These are phyloP conservation scores for Myripristis jacobus DNA, from an alignment of 2,797 vertebrate genomes.

Conservation along the genomic window DNA sequence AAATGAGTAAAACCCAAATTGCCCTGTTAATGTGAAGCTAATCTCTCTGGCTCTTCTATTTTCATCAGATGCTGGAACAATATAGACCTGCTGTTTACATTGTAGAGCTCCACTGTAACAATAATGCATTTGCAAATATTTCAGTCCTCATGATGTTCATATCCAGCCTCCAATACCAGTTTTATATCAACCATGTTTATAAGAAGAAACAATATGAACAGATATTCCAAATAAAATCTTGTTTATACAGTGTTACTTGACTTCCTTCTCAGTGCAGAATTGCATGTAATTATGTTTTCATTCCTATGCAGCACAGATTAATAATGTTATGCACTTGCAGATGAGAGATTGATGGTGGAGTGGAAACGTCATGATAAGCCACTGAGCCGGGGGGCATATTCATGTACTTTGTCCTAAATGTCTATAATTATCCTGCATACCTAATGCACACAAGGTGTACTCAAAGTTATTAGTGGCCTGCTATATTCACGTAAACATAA, in stretches of 20 bases:
- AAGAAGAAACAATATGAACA: constrained; percentile 56
- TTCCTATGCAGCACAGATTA: neutral
- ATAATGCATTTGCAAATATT: constrained; percentile 30
- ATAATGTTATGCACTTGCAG: neutral
- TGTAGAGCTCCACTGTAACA: constrained; percentile 32
- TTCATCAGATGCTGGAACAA: neutral
- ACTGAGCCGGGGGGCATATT: neutral
- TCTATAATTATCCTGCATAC: neutral
- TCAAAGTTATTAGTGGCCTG: neutral
- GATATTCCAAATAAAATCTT: constrained; percentile 70
- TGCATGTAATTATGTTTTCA: neutral
- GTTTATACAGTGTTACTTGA: constrained; percentile 69
- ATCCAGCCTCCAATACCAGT: constrained; percentile 36
- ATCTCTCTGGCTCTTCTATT: constrained; percentile 29
- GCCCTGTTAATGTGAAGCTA: constrained; percentile 24
- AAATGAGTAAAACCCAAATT: neutral
- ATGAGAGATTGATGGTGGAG: neutral
- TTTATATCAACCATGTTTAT: constrained; percentile 76
- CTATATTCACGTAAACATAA: neutral
- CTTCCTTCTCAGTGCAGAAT: constrained; percentile 1
- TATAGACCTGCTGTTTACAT: constrained; percentile 36
- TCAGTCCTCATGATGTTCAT: constrained; percentile 21
- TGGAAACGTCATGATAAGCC: too few species aligned
- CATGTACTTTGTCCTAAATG: neutral
- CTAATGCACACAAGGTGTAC: neutral